Evolutionary conservation across 2,888 invertebrate species (phyloP).

Genomic region (Torymus aiolomorphi): DNA sequence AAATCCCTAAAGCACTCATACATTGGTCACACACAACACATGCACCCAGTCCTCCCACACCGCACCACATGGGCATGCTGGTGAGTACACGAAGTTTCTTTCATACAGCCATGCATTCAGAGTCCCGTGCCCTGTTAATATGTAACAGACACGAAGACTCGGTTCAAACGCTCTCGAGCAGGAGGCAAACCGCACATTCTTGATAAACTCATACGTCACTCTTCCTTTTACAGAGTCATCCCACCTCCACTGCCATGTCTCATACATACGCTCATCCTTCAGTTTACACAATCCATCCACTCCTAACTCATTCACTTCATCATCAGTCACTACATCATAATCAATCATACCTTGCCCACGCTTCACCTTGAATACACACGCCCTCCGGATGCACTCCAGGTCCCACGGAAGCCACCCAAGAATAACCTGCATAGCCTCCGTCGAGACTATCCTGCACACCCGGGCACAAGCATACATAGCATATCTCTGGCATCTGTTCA

Average conservation of each 20-base stretch:
- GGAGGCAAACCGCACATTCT: constrained; percentile 9
- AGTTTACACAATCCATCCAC: neutral
- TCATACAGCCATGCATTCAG: constrained; percentile 24
- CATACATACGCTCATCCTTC: neutral
- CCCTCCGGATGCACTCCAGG: constrained; percentile 45
- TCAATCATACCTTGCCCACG: constrained; percentile 30
- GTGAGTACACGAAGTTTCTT: neutral
- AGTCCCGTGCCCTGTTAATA: constrained; percentile 44
- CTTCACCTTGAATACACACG: too few relatives aligned
- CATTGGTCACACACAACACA: constrained; percentile 29
- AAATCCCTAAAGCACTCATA: constrained; percentile 18
- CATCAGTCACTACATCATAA: constrained; percentile 11
- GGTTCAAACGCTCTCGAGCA: neutral
- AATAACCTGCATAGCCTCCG: constrained; percentile 46
- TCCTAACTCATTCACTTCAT: constrained; percentile 3
- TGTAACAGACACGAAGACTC: constrained; percentile 15
- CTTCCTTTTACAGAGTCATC: constrained; percentile 15
- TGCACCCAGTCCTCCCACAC: constrained; percentile 20
- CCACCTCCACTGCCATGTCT: constrained; percentile 42
- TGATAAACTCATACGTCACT: constrained; percentile 31
- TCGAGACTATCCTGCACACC: constrained; percentile 55
- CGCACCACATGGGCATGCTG: constrained; percentile 22
- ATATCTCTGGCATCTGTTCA: constrained; percentile 45
- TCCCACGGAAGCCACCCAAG: constrained; percentile 49
- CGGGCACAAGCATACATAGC: constrained; percentile 48